A percentile compares a stretch with the other conserved stretches of the same genome.
These are phyloP conservation scores for Trichacis sp. DNA, from an alignment of 2,888 invertebrate species.

Conservation along the genomic window DNA sequence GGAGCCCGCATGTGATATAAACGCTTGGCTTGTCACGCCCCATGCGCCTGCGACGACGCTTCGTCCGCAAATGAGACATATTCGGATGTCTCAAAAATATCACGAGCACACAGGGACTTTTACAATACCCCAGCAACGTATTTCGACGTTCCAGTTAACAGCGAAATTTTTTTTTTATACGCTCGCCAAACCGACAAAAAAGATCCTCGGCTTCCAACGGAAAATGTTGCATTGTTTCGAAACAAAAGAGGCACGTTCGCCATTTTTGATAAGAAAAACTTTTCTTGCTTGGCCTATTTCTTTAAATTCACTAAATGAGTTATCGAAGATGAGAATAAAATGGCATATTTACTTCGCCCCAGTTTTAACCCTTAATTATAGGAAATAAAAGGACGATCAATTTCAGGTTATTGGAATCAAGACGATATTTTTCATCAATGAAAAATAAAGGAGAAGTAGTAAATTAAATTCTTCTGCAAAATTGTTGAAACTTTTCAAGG, in stretches of 20 bases:
- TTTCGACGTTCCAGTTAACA: background rate
- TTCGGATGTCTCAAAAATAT: conserved; percentile 9
- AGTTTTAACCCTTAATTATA: no score
- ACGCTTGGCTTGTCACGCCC: conserved; percentile 32
- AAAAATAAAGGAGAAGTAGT: no score
- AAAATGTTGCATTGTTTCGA: background rate
- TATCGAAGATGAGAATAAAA: no score
- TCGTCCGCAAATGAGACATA: conserved; percentile 10
- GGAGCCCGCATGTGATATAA: conserved; percentile 53
- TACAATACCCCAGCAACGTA: background rate
- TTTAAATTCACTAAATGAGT: background rate
- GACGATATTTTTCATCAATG: no score
- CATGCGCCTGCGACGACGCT: conserved; percentile 8
- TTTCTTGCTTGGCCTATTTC: background rate
- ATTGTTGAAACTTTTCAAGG: no score
- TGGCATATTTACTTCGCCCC: no score
- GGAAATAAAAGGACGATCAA: no score
- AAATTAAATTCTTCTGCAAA: no score
- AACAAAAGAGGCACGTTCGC: background rate
- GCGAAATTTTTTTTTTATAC: background rate
- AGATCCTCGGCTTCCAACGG: no score
- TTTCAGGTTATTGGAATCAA: no score
- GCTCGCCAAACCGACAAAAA: background rate
- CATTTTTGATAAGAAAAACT: background rate
- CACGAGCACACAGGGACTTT: background rate